phyloP scores from a whole-genome alignment of 2,888 invertebrate genomes.

The Thelaira solivaga region DNA sequence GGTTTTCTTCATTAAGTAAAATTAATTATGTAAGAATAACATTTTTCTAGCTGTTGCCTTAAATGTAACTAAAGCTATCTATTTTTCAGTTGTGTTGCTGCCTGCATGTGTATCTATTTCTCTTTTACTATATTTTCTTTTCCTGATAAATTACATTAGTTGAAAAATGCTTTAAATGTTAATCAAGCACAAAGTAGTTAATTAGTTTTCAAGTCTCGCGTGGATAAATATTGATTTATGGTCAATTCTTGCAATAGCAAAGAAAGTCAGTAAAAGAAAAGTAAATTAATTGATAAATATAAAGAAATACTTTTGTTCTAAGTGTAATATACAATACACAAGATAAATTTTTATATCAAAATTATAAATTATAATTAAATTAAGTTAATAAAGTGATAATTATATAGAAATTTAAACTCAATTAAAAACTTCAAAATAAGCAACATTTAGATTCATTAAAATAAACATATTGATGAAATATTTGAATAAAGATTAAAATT shows the following conservation, averaged over 20 bases:
- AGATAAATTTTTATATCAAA: too few species aligned
- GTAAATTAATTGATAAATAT: too few species aligned
- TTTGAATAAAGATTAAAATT: too few species aligned
- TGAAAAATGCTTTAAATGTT: conserved; percentile 42
- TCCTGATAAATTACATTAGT: conserved; percentile 6
- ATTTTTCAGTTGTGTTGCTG: not conserved
- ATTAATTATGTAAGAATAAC: conserved; percentile 40
- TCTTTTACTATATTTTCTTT: not conserved
- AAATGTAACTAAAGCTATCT: not conserved
- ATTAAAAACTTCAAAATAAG: too few species aligned
- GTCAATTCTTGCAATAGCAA: conserved; percentile 6
- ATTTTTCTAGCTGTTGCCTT: not conserved
- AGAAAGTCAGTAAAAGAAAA: conserved; percentile 24
- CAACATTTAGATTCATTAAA: too few species aligned
- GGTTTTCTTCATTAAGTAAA: conserved; percentile 7
- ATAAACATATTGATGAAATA: too few species aligned
- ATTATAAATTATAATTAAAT: too few species aligned
- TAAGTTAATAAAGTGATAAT: too few species aligned
- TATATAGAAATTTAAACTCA: too few species aligned
- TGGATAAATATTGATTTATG: conserved; percentile 62
- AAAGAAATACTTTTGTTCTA: too few species aligned
- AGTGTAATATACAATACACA: conserved; percentile 20
- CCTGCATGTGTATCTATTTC: too few species aligned
- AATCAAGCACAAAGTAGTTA: conserved; percentile 54
- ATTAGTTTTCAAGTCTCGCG: conserved; percentile 57